Base-by-base conservation (phyloP, 2,113 vertebrate species). In the Gavialis gangeticus region DNA sequence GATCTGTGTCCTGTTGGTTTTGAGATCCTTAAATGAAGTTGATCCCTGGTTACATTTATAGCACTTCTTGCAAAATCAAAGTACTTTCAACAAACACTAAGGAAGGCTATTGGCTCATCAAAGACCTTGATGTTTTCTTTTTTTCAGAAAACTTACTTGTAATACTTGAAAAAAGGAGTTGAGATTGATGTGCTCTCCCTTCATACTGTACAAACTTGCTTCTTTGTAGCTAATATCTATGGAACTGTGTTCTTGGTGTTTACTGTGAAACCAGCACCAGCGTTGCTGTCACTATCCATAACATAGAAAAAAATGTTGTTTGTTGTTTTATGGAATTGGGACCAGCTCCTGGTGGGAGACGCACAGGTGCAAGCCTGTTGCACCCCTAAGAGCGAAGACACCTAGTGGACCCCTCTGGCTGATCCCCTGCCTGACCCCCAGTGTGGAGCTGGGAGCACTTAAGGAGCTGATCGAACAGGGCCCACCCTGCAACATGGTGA, bases 1-100 rank as follows among this genome's bases (percentile, higher is more conserved):
- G 96, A 91, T 97, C 88, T 62, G 19, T 95, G 95, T 97, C 97
- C 94, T 83, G 88, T 88, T 91, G 87, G 82, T 95, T 94, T 94
- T 89, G 64, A 95, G 82, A 90, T 92, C 83, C 94, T 97, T 95
- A 81, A 77, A 86, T 7, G 2, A 90, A 91, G 76, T 97, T 94
- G 93, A 85, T 96, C 94, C 88, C 4, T 13, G 0, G 67, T 95
- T 88, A 60, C 88, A 18, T 91, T 97, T 95, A 37, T 83, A 91
- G 73, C 34, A 27, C 88, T 96, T 95, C 84, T 96, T 94, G 55
- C 16, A 10, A 94, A 96, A 94, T 93, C 76, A 62, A 86, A 95
- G 81, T 84, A 75, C 95, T 95, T 88, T 66, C 76, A 96, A 88
- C 90, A 95, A 97, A 22, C 87, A 82, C 1, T 15, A 62, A n/a